Conservation (phyloP, 2,888 invertebrate species). For the Leptinotarsa rubiginosa region DNA sequence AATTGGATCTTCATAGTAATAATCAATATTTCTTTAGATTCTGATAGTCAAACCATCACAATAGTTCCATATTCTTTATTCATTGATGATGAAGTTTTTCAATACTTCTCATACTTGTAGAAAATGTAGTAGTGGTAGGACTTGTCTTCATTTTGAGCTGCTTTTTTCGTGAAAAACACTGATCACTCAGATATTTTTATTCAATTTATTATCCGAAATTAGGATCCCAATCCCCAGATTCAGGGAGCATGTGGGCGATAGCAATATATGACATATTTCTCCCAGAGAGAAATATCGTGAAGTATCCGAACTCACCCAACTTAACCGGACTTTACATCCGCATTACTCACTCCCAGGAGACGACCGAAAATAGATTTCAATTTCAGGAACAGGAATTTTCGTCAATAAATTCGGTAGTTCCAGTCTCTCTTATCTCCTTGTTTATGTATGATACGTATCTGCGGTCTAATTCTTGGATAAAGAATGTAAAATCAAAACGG, state of each 20-base stretch:
- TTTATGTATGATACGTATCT: slow-evolving; percentile 18
- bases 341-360: slow-evolving; percentile 1
- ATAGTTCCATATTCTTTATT: no score
- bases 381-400: slow-evolving; percentile 10
- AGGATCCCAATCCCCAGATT: background rate
- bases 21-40: no score
- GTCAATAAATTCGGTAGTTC: slow-evolving; percentile 10
- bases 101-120: no score
- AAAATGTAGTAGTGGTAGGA: no score
- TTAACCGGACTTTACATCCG: slow-evolving; percentile 8
- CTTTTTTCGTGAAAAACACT: no score
- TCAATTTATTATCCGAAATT: background rate
- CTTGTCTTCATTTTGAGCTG: no score
- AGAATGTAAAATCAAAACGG: slow-evolving; percentile 33
- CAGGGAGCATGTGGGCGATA: no score
- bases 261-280: background rate
- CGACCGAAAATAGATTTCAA: slow-evolving; percentile 10
- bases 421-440: slow-evolving; percentile 12
- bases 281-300: background rate
- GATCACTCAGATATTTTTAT: background rate
- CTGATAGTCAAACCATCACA: no score
- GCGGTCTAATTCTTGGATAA: slow-evolving; percentile 12
- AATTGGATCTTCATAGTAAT: no score
- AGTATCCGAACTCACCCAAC: background rate
- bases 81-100: no score